Evolutionary conservation across 2,797 vertebrate genomes (phyloP).

Genomic region (Holocentrus rufus): DNA sequence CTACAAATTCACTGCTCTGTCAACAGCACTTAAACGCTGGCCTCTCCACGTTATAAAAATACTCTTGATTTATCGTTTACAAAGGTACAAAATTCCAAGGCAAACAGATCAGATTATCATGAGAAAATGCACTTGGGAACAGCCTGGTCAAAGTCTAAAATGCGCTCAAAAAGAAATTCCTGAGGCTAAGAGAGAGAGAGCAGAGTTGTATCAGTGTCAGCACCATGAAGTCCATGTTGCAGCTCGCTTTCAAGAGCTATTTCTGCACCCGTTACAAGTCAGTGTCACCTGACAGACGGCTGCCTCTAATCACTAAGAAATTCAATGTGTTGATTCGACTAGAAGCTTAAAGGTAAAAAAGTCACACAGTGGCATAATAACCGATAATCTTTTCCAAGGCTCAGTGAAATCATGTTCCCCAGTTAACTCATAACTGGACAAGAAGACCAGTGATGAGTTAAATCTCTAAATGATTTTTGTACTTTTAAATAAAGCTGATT

Average conservation of each 20-base stretch:
- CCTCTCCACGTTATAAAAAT: neutral
- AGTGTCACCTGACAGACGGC: neutral
- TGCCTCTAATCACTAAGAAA: neutral
- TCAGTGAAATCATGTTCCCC: too few relatives aligned
- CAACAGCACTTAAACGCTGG: neutral
- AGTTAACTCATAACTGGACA: too few relatives aligned
- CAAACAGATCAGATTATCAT: neutral
- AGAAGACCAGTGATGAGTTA: too few relatives aligned
- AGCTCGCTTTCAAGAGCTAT: neutral
- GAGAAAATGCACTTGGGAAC: constrained; percentile 28
- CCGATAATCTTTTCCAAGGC: neutral
- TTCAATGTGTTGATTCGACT: neutral
- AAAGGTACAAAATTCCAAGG: constrained; percentile 19
- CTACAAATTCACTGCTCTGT: neutral
- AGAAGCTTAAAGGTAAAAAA: neutral
- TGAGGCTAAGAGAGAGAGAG: constrained; percentile 22
- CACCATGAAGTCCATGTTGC: neutral
- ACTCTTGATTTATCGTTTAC: constrained; percentile 23
- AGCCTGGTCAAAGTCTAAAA: neutral
- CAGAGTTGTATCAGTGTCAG: neutral
- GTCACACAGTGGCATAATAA: neutral
- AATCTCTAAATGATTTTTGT: too few relatives aligned
- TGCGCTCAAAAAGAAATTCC: constrained; percentile 20
- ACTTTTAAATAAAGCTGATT: too few relatives aligned
- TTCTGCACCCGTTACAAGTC: neutral